Conservation (phyloP, 1,140 invertebrate species). For the honey bee (Apis mellifera) region Amel_HAv3.1 CM009931.2:11205501-11206000, state of each 20-base stretch:
- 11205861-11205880: slow-evolving; percentile 57
- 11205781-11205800: slow-evolving; percentile 64
- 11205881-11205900: not conserved
- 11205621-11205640: not conserved
- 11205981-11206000: not conserved
- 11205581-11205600: slow-evolving; percentile 17
- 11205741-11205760: slow-evolving; percentile 58
- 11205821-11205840: slow-evolving; percentile 20
- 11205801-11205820: slow-evolving; percentile 12
- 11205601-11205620: not conserved
- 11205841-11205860: slow-evolving; percentile 52
- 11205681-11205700: not conserved
- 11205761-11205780: slow-evolving; percentile 65
- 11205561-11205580: slow-evolving; percentile 10
- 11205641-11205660: not conserved
- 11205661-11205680: not conserved
- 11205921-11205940: not conserved
- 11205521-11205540: slow-evolving; percentile 31
- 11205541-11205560: slow-evolving; percentile 49
- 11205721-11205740: slow-evolving; percentile 47
- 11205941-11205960: slow-evolving; percentile 7
- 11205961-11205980: slow-evolving; percentile 55
- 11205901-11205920: not conserved
- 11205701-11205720: slow-evolving; percentile 33
- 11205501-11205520: slow-evolving; percentile 51